These are phyloP conservation scores for Antheraea assamensis DNA, from an alignment of 2,888 invertebrate species.

Conservation along the genomic window DNA sequence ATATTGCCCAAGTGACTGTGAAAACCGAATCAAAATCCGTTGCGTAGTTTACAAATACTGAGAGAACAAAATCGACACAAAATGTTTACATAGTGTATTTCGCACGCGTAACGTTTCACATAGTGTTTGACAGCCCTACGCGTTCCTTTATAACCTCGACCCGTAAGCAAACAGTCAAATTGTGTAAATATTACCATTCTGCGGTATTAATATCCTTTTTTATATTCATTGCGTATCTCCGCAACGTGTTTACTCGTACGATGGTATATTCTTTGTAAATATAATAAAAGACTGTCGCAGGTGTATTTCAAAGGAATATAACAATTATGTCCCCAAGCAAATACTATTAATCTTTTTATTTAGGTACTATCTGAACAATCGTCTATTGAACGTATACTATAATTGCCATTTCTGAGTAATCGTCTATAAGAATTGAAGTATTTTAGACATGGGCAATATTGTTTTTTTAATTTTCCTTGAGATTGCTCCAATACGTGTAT, in stretches of 20 bases:
- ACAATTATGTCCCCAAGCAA: neutral
- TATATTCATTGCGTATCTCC: constrained; percentile 34
- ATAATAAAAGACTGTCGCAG: neutral
- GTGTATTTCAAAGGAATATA: neutral
- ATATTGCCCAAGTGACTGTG: too few relatives aligned
- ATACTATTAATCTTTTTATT: neutral
- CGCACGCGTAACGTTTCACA: too few relatives aligned
- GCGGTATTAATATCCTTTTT: constrained; percentile 37
- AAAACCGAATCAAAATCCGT: too few relatives aligned
- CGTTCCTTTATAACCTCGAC: neutral
- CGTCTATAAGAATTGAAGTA: too few relatives aligned
- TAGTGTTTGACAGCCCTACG: neutral
- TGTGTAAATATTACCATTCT: constrained; percentile 34
- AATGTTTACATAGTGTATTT: too few relatives aligned
- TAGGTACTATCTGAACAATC: neutral
- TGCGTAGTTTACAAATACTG: too few relatives aligned
- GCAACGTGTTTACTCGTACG: constrained; percentile 19
- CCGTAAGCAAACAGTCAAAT: constrained; percentile 35
- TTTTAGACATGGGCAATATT: too few relatives aligned
- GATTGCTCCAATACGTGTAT: too few relatives aligned
- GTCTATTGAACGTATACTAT: too few relatives aligned
- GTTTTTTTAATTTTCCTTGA: too few relatives aligned
- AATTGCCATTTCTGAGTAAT: too few relatives aligned
- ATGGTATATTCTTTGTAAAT: constrained; percentile 29
- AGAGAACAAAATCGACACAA: too few relatives aligned